phyloP scores from a whole-genome alignment of 2,888 invertebrate genomes.

The Caenorhabditis sp. region DNA sequence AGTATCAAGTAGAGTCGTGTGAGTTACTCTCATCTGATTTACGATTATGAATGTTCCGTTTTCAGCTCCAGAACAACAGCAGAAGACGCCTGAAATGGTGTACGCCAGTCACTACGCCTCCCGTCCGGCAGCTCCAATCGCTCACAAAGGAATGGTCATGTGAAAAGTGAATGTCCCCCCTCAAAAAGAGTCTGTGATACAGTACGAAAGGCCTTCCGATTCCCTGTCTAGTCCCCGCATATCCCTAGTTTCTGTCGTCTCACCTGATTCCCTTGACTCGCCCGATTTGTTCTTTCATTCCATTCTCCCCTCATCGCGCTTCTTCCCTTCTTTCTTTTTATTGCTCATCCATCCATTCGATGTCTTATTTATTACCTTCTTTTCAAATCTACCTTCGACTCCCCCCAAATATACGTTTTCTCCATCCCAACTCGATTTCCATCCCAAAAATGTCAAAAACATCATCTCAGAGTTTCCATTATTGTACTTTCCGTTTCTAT shows the following conservation, averaged over 20 bases:
- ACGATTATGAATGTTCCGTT: too few relatives aligned
- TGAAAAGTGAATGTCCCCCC: background rate
- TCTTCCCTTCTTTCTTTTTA: background rate
- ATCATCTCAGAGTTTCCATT: background rate
- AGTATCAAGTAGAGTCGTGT: conserved; percentile 25
- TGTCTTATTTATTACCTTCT: background rate
- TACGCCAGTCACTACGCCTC: conserved; percentile 5
- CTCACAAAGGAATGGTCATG: conserved; percentile 48
- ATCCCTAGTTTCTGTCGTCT: too few relatives aligned
- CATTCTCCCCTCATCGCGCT: background rate
- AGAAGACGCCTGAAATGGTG: conserved; percentile 13
- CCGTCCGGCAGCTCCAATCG: conserved; percentile 20
- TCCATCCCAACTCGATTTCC: conserved; percentile 4
- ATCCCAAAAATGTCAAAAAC: background rate
- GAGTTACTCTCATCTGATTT: conserved; percentile 3
- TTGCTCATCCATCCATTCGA: conserved; percentile 2
- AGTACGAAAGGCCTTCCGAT: background rate
- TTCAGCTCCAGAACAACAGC: conserved; percentile 22
- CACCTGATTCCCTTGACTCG: background rate
- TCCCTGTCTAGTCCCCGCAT: conserved; percentile 12
- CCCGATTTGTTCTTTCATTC: conserved; percentile 5
- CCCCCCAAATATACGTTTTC: background rate
- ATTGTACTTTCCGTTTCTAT: background rate
- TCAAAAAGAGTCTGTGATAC: background rate
- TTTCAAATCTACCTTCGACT: background rate